Percentiles rank a stretch among this genome's conserved stretches.
Evolutionary conservation across 1,140 invertebrate genomes (phyloP).

Genomic region (Sipha flava): DNA sequence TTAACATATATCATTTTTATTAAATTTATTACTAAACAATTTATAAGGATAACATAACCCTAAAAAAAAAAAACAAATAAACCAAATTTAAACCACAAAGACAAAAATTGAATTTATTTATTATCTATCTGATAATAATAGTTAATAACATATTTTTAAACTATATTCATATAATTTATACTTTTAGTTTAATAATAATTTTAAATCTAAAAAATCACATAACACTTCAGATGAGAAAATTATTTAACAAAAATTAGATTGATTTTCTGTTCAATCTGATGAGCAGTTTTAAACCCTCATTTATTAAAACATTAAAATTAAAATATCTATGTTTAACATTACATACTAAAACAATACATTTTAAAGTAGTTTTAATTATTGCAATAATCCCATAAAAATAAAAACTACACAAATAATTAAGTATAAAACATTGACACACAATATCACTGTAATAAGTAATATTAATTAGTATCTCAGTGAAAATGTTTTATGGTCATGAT

Average conservation of each 20-base stretch:
- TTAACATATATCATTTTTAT: too few species aligned
- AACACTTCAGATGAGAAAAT: constrained; percentile 28
- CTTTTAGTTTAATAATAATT: constrained; percentile 2
- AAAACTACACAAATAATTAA: neutral
- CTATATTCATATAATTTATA: neutral
- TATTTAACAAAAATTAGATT: neutral
- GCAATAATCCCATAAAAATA: constrained; percentile 12
- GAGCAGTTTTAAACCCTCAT: constrained; percentile 2
- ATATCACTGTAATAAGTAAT: neutral
- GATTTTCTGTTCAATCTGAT: neutral
- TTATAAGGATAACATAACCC: too few species aligned
- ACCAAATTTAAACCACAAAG: neutral
- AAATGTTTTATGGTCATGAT: neutral
- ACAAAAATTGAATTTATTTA: constrained; percentile 7
- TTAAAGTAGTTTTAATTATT: neutral
- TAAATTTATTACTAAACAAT: too few species aligned
- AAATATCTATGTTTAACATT: neutral
- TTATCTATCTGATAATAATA: constrained; percentile 3
- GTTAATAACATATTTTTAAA: neutral
- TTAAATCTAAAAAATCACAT: constrained; percentile 26
- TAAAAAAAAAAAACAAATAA: neutral
- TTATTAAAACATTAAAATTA: neutral
- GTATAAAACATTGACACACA: neutral
- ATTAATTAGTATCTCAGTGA: neutral
- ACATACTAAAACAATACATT: neutral